phyloP scores from a whole-genome alignment of 2,113 vertebrate genomes.

The Corythornis vintsioides region DNA sequence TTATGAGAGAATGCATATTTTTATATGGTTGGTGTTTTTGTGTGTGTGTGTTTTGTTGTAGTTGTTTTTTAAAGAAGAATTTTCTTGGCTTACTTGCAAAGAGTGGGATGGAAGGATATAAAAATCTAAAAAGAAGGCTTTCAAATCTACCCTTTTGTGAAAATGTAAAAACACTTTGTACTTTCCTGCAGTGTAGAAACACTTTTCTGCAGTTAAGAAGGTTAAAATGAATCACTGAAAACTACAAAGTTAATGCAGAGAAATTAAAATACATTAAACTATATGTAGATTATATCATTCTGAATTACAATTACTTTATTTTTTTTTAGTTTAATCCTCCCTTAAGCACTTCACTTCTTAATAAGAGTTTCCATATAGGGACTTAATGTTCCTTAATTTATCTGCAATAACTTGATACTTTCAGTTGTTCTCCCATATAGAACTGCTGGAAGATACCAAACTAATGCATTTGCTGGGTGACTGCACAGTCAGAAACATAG shows the following conservation, averaged over 20 bases:
- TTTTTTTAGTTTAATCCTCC: conserved; percentile 9
- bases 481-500: neutral
- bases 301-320: conserved; percentile 36
- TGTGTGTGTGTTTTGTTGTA: too few relatives aligned
- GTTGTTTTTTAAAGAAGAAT: neutral
- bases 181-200: neutral
- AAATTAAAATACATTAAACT: conserved; percentile 39
- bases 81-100: conserved; percentile 25
- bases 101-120: conserved; percentile 12
- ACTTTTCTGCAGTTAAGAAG: neutral
- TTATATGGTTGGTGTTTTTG: too few relatives aligned
- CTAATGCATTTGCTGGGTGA: conserved; percentile 10
- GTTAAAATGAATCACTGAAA: conserved; percentile 26
- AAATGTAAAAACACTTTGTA: neutral
- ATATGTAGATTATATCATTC: neutral
- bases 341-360: conserved; percentile 32
- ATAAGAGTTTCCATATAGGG: neutral
- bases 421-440: conserved; percentile 22
- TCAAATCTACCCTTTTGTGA: neutral
- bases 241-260: conserved; percentile 10
- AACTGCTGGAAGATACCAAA: neutral
- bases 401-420: conserved; percentile 34
- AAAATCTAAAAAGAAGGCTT: neutral
- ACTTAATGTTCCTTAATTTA: conserved; percentile 56
- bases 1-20: conserved; percentile 18